Evolutionary conservation across 1,140 invertebrate genomes (phyloP), one percentile per base, ranked within the genome.

Genomic region (Drosophila baimaii): DNA sequence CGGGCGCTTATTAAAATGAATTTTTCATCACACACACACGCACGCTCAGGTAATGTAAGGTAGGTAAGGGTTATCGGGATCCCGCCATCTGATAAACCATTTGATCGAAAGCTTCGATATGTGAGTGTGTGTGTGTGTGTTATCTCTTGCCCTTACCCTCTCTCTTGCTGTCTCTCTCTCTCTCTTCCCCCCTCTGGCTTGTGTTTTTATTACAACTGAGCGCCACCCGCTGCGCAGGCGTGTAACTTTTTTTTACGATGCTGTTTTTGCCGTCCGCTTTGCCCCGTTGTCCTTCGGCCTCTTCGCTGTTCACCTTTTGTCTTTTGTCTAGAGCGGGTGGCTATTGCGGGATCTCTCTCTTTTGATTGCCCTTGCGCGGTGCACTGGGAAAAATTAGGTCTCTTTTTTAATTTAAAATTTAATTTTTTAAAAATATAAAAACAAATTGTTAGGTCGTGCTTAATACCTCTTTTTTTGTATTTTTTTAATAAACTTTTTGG

Each of bases 81-180:
- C 17, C 23, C 25, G 49, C 39, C 44, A 83, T 84, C 84, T 69
- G 84, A 81, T 83, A 74, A 63, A 54, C 77, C 47, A 73, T 86
- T 89, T 89, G 84, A 89, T 89, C 84, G 84, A 89, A 89, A 89
- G 84, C 85, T 89, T 78, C 80, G 84, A 88, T 88, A 88, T 82
- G 79, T 65, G 70, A 75, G 68, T 23, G 33, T 23, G 64, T 17
- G 25, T 21, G 68, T 52, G 68, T 70, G 44, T 70, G 46, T 7
- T 13, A 33, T 55, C 46, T 37, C 78, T 52, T 23, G 23, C 23
- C 39, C 19, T 29, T 23, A 41, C 9, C 23, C 9, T 4, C 7
- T 13, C 56, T 19, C 52, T 19, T 6, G 23, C 31, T n/a, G 31
- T 57, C 17, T 25, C n/a, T 43, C 39, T 10, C 31, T 43, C 21